phyloP scores from a whole-genome alignment of 1,140 invertebrate genomes.

The Sinonovacula constricta region DNA sequence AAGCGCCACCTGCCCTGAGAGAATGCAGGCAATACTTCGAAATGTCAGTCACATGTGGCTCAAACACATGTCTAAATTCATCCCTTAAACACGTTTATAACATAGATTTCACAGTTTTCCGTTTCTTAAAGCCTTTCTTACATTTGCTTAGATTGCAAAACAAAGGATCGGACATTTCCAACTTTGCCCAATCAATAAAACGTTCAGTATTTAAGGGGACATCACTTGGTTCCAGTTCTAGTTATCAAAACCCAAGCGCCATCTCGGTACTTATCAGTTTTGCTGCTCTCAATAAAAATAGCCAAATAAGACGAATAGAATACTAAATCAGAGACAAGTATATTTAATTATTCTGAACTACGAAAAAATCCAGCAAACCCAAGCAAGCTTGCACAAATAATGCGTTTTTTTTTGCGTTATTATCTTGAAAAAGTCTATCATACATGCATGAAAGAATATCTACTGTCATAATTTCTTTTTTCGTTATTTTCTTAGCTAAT shows the following conservation, averaged over 20 bases:
- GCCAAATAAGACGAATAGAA: background rate
- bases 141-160: background rate
- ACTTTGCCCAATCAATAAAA: background rate
- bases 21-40: conserved; percentile 18
- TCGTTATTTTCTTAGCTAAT: conserved; percentile 10
- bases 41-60: conserved; percentile 1
- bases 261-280: background rate
- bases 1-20: conserved; percentile 17
- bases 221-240: background rate
- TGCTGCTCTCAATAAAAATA: background rate
- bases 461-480: conserved; percentile 45
- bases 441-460: conserved; percentile 13
- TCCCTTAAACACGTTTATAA: background rate
- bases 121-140: background rate
- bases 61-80: conserved; percentile 1
- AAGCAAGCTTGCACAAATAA: conserved; percentile 44
- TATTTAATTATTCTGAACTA: conserved; percentile 33
- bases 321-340: background rate
- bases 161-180: background rate
- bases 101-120: background rate
- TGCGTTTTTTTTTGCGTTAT: conserved; percentile 27
- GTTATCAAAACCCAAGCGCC: background rate
- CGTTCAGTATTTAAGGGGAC: background rate
- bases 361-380: conserved; percentile 50
- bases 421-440: background rate